Evolutionary conservation across 2,888 invertebrate species (phyloP).

Genomic region (Lycocerus yunnanus): DNA sequence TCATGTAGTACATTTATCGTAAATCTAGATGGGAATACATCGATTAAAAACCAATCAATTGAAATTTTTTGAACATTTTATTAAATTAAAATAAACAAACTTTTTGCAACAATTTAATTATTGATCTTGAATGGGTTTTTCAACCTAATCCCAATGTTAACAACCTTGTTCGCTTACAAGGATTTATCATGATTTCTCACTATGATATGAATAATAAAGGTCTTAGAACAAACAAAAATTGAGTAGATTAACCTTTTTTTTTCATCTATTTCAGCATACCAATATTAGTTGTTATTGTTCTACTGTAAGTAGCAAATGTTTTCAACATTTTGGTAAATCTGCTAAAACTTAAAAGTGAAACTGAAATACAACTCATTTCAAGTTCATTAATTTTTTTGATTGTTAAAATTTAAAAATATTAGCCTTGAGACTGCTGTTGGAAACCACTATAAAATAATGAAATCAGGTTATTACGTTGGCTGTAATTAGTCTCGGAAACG

Average conservation of each 20-base stretch:
- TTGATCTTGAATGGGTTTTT: background rate
- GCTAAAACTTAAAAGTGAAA: background rate
- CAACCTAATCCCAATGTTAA: slow-evolving; percentile 1
- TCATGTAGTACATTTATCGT: background rate
- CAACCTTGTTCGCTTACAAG: background rate
- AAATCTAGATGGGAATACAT: background rate
- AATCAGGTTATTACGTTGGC: slow-evolving; percentile 28
- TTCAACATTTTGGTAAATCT: background rate
- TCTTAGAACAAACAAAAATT: background rate
- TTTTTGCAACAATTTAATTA: background rate
- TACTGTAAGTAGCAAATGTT: background rate
- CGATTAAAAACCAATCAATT: background rate
- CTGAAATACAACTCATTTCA: background rate
- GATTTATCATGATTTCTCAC: background rate
- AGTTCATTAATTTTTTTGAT: background rate
- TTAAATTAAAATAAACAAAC: background rate
- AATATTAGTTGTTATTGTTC: background rate
- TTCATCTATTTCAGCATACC: background rate
- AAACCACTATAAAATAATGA: slow-evolving; percentile 21
- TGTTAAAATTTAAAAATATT: background rate
- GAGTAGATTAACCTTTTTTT: background rate
- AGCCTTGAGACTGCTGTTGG: slow-evolving; percentile 32
- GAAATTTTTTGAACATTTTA: background rate
- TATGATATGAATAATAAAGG: background rate
- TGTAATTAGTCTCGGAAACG: slow-evolving; percentile 41